These are phyloP conservation scores for Leptinotarsa texana DNA, from an alignment of 1,140 invertebrate genomes.

Conservation along the genomic window DNA sequence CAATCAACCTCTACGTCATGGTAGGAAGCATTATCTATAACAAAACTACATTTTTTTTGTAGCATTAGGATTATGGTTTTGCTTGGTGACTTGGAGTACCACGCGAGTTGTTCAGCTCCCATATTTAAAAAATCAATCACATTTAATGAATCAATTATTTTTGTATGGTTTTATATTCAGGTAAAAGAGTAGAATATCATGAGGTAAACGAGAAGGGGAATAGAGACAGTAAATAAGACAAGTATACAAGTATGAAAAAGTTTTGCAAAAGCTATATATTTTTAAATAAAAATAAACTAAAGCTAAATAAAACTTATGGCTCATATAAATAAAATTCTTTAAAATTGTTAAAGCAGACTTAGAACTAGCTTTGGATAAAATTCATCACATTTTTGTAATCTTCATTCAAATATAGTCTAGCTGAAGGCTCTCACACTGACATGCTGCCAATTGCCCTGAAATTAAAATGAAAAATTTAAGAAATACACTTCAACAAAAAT, in stretches of 20 bases:
- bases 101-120: no score
- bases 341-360: not conserved
- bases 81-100: no score
- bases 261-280: constrained; percentile 1
- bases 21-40: no score
- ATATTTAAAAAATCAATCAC: no score
- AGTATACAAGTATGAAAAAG: no score
- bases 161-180: no score
- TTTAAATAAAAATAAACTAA: not conserved
- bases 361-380: not conserved
- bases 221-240: not conserved
- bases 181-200: no score
- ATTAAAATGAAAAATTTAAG: not conserved
- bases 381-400: not conserved
- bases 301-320: not conserved
- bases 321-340: not conserved
- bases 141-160: no score
- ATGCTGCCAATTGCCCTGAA: constrained; percentile 50
- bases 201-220: not conserved
- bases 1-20: no score
- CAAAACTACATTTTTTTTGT: no score
- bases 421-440: constrained; percentile 42
- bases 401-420: constrained; percentile 20
- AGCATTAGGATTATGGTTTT: no score
- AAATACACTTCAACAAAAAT: no score